Base-by-base conservation (phyloP, 2,797 vertebrate genomes). In the Lates japonicus region DNA sequence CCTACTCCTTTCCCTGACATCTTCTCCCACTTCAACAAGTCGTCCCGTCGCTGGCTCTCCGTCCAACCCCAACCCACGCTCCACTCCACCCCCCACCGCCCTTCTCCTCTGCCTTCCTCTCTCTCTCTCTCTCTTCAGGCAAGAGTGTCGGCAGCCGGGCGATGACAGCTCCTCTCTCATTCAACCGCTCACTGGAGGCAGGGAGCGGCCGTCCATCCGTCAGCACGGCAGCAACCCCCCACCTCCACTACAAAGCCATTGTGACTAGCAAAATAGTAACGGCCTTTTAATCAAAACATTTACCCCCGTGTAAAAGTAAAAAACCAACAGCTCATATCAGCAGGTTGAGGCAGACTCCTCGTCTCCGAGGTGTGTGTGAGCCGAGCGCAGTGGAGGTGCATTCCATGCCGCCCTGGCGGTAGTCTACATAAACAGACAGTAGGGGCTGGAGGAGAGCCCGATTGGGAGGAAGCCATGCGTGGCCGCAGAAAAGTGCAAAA, bases 261-360 rank as follows among this genome's bases (percentile, higher is more conserved):
- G 89, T 93, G 94, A 94, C 93, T 88, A 90, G 90, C 90, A 94
- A 94, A 95, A 95, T 90, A 95, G 94, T 94, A 94, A 95, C 93
- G 44, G 81, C 74, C 88, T 93, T 93, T 93, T 89, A 92, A 95
- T 95, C 93, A 95, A 94, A 95, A 95, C 94, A 95, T 95, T 93
- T 93, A 91, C 88, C 86, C 85, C 67, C 25, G 61, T 73, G 84
- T 80, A 80, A 87, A 86, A 90, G 83, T 87, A 82, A 88, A 93
- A 94, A 83, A 90, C 90, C 87, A 92, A 90, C 89, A 91, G 77
- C 74, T 93, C 81, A 29, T 81, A 89, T 91, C 80, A 90, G 91
- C 94, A 95, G 90, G 94, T 92, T 81, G 83, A 88, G 91, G 86
- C 94, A 93, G 83, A 94, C 82, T 91, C 88, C 85, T 73, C 4